phyloP scores from a whole-genome alignment of 2,113 vertebrate genomes.

The Motacilla tschutschensis region DNA sequence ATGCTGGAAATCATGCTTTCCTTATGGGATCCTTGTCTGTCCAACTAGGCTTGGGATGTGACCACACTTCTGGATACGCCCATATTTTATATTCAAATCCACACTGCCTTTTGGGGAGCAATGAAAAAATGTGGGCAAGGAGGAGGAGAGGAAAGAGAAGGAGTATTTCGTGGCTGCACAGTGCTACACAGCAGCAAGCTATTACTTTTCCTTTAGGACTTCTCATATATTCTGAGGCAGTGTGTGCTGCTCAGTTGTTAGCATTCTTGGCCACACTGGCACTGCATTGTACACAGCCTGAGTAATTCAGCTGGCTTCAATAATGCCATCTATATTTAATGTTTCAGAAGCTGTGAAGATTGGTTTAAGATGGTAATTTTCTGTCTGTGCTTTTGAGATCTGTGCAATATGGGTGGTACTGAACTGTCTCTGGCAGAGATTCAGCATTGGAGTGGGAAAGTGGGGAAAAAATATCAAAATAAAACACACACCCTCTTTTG shows the following conservation, averaged over 20 bases:
- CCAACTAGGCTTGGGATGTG: neutral
- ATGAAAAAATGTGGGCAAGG: neutral
- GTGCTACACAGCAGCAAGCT: neutral
- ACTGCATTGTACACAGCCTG: constrained; percentile 33
- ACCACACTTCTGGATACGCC: neutral
- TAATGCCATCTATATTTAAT: constrained; percentile 64
- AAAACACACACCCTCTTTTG: neutral
- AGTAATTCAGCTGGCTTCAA: constrained; percentile 50
- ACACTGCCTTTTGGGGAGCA: neutral
- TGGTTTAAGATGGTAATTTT: constrained; percentile 65
- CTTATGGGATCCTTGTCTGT: neutral
- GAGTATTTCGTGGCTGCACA: neutral
- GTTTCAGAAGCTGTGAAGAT: constrained; percentile 37
- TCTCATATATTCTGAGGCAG: neutral
- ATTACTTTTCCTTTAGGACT: constrained; percentile 39
- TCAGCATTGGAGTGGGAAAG: neutral
- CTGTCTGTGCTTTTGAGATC: constrained; percentile 28
- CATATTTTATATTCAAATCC: neutral
- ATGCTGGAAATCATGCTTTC: neutral
- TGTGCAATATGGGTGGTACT: neutral
- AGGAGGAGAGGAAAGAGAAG: neutral
- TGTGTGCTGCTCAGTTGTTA: constrained; percentile 1
- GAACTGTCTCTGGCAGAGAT: neutral
- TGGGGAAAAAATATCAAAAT: neutral
- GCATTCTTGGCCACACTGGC: constrained; percentile 41